These are phyloP conservation scores for Ridgeia piscesae DNA, from an alignment of 1,140 invertebrate species.

Conservation along the genomic window DNA sequence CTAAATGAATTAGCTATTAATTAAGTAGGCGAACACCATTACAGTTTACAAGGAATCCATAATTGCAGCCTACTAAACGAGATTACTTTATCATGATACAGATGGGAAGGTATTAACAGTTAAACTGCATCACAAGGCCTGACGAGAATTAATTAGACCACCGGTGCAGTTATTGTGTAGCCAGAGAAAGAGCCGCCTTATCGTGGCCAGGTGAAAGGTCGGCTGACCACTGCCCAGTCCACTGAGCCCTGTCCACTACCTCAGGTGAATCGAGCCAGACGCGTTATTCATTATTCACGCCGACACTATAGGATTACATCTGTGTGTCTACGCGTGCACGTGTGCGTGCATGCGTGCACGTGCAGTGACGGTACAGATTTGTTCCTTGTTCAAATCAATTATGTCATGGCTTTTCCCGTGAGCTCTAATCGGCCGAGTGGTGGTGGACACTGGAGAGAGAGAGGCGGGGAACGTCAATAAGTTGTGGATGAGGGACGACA, in stretches of 20 bases:
- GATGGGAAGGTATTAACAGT: neutral
- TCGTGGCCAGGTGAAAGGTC: neutral
- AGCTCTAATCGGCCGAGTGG: neutral
- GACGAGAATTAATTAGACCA: neutral
- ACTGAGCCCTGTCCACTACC: neutral
- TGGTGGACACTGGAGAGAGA: no score
- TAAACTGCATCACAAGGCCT: neutral
- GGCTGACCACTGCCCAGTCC: neutral
- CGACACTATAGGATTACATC: neutral
- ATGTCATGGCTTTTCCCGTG: neutral
- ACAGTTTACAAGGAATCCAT: neutral
- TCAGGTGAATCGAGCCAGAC: neutral
- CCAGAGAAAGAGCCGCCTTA: neutral
- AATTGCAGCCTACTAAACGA: neutral
- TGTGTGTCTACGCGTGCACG: neutral
- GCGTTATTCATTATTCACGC: neutral
- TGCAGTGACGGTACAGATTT: neutral
- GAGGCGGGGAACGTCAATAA: neutral
- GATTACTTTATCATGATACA: neutral
- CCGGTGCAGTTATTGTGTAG: neutral
- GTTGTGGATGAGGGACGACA: neutral
- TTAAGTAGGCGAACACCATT: neutral
- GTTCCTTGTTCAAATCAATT: neutral
- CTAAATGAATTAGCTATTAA: neutral
- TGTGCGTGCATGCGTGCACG: neutral